Evolutionary conservation across 2,797 vertebrate genomes (phyloP), one percentile per base, ranked within the genome.

Genomic region (Tauraco hartlaubi): DNA sequence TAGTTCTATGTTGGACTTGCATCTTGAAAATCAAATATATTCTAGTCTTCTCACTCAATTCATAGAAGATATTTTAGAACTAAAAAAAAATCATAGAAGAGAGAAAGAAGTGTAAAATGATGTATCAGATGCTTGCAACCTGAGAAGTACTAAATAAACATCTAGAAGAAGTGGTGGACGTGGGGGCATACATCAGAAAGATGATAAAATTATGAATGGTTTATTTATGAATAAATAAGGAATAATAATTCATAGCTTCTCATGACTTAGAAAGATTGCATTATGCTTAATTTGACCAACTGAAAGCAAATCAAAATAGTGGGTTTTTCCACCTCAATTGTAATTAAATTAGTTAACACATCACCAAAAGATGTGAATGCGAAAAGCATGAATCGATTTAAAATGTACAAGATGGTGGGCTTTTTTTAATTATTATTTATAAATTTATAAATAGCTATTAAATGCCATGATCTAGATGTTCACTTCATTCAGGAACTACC

Each of bases 11-110:
- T 9, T 55, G 43, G 35, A 84, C 15, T 54, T 59, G 1, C 2
- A 35, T 55, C 20, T 66, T 89, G n/a, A 89, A 80, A 86, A 80
- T 71, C 8, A 92, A 54, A 58, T n/a, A 54, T 80, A 39, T 87
- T 71, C 12, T 63, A 12, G 21, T 48, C 31, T 68, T 94, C 22
- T n/a, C 7, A 46, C 9, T 51, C 9, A 78, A 48, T 26, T 75
- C 9, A 33, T 12, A 63, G 9, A 83, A 44, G 14, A 75, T 14
- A 43, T 21, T 31, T 11, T 54, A 48, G 63, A 85, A 72, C 6
- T 21, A 9, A 71, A 83, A 59, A 55, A 44, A 14, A 29, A 5
- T 35, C 49, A 51, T 8, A 67, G 31, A 78, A 62, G 6, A 62
- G 3, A 5, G 8, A 63, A 93, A 82, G 29, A 84, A 62, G 9